These are phyloP conservation scores for Musca vetustissima DNA, from an alignment of 1,140 invertebrate genomes.

Conservation along the genomic window DNA sequence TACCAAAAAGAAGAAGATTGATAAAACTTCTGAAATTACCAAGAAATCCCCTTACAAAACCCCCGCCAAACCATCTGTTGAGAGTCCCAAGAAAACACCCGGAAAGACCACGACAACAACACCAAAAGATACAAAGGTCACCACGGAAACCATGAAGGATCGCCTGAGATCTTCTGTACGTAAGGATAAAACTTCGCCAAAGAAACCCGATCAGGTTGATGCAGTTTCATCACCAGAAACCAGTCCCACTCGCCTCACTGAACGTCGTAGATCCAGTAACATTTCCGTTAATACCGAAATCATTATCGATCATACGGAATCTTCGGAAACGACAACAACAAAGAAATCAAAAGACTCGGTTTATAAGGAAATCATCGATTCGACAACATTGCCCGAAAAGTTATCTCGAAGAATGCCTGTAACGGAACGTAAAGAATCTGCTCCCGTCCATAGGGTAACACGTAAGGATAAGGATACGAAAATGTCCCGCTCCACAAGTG, in stretches of 20 bases:
- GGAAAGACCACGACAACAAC: background rate
- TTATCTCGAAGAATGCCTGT: slow-evolving; percentile 37
- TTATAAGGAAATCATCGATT: slow-evolving; percentile 2
- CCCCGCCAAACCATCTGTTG: too few species aligned
- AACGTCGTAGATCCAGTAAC: slow-evolving; percentile 50
- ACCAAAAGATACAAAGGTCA: background rate
- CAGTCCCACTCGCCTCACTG: slow-evolving; percentile 40
- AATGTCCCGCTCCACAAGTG: slow-evolving; percentile 60
- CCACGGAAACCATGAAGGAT: slow-evolving; percentile 38
- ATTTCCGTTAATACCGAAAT: slow-evolving; percentile 52
- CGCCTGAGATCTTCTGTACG: slow-evolving; percentile 45
- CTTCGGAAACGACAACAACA: slow-evolving; percentile 23
- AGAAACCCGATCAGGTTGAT: slow-evolving; percentile 37
- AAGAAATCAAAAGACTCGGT: slow-evolving; percentile 1
- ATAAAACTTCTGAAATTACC: too few species aligned
- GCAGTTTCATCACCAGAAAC: slow-evolving; percentile 42
- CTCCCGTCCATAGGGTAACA: slow-evolving; percentile 49
- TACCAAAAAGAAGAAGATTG: too few species aligned
- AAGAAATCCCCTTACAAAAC: too few species aligned
- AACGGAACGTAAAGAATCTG: slow-evolving; percentile 50
- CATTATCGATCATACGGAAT: slow-evolving; percentile 44
- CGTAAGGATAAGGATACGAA: slow-evolving; percentile 57
- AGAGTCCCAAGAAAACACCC: too few species aligned
- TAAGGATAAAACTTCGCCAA: slow-evolving; percentile 27
- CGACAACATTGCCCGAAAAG: slow-evolving; percentile 18